Evolutionary conservation across 2,113 vertebrate species (phyloP), one percentile per base, ranked within the genome.

Genomic region (Albula goreensis): DNA sequence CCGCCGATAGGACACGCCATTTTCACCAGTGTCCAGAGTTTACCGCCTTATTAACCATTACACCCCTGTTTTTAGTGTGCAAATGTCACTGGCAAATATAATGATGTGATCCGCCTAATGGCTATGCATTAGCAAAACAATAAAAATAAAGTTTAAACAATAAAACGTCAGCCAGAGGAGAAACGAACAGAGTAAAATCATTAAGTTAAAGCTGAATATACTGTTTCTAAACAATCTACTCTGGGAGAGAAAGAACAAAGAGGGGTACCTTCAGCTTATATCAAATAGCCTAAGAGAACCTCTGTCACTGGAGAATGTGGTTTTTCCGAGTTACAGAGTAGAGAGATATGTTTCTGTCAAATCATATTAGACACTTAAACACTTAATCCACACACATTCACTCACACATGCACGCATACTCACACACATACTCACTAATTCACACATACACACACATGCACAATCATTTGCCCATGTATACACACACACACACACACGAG

Each of bases 401-500:
- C 41, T 85, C 82, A 90, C 90, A 93, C 60, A 80, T 50, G 48
- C 56, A 79, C 52, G 48, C 85, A 85, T 90, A 57, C 81, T 31
- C 50, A 82, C n/a, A 57, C 81, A 31, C 51, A 56, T 17, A 57
- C n/a, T 31, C 81, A 56, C 22, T 13, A 1, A 82, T 17, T 66
- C 82, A 83, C 57, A 57, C 53, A 82, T 4, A 66, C 82, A 49
- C 51, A 83, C 53, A 83, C 81, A 53, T n/a, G n/a, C 70, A 41
- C 31, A 41, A 41, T 41, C 31, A 41, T 41, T 41, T 41, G 31
- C 31, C 31, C 31, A 41, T 41, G 31, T 41, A 41, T 41, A 25
- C 22, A 9, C 70, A 70, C 53, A 25, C 22, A 9, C 70, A 70
- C 53, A 78, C 22, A 56, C 50, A 79, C 31, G 31, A 41, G 53